Conservation (phyloP, 2,888 invertebrate genomes). For the Laothoe populi region DNA sequence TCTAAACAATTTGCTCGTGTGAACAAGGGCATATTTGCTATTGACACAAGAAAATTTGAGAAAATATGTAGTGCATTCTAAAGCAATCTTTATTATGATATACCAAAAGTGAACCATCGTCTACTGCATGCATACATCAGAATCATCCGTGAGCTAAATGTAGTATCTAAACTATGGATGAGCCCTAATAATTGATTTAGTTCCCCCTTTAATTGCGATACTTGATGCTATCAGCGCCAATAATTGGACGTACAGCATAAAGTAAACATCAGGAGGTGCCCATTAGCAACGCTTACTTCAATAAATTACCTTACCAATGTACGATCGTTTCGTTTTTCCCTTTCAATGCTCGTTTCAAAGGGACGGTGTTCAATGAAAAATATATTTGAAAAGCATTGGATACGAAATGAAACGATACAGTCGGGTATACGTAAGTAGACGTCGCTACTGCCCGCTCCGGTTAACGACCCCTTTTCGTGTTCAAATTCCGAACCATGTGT, state of each 20-base stretch:
- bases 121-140: too few species aligned
- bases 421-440: slow-evolving; percentile 70
- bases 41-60: background rate
- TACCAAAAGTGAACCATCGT: too few species aligned
- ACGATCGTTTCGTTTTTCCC: background rate
- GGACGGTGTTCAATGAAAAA: background rate
- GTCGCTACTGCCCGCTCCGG: slow-evolving; percentile 40
- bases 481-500: slow-evolving; percentile 48
- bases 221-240: slow-evolving; percentile 26
- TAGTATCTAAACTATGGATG: slow-evolving; percentile 3
- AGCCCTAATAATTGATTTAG: slow-evolving; percentile 7
- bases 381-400: slow-evolving; percentile 19
- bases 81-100: too few species aligned
- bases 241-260: slow-evolving; percentile 45
- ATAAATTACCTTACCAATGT: slow-evolving; percentile 25
- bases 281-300: slow-evolving; percentile 48
- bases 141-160: background rate
- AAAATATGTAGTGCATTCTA: too few species aligned
- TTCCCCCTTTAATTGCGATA: slow-evolving; percentile 12
- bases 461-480: slow-evolving; percentile 64
- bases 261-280: slow-evolving; percentile 58
- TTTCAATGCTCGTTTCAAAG: slow-evolving; percentile 12
- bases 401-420: slow-evolving; percentile 35
- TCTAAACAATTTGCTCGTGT: background rate
- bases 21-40: slow-evolving; percentile 11